phyloP scores from a whole-genome alignment of 2,888 invertebrate genomes.

The Melipona bicolor region DNA sequence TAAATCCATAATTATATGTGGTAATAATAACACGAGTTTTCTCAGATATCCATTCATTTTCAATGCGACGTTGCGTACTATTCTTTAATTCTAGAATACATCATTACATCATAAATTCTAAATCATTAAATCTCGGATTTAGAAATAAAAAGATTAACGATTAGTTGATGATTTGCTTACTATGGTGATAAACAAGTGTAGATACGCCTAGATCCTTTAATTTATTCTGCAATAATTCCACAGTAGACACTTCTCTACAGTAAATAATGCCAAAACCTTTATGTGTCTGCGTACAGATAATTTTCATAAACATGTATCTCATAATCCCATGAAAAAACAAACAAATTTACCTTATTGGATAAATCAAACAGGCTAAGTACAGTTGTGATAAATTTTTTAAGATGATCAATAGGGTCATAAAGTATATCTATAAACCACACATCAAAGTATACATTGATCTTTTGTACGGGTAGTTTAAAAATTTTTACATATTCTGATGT shows the following conservation, averaged over 20 bases:
- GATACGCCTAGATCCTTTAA: slow-evolving; percentile 20
- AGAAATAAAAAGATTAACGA: background rate
- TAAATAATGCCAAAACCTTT: slow-evolving; percentile 26
- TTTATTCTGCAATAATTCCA: slow-evolving; percentile 2
- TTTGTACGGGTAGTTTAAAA: slow-evolving; percentile 10
- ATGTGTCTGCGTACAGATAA: slow-evolving; percentile 21
- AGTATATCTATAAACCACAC: slow-evolving; percentile 37
- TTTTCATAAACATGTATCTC: background rate
- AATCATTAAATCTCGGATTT: background rate
- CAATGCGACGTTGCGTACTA: background rate
- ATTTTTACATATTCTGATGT: background rate
- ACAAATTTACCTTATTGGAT: slow-evolving; percentile 29
- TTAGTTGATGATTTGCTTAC: slow-evolving; percentile 18
- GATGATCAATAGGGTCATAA: slow-evolving; percentile 28
- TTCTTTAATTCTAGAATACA: slow-evolving; percentile 21
- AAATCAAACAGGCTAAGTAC: background rate
- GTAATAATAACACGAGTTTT: slow-evolving; percentile 25
- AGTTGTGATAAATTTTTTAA: slow-evolving; percentile 18
- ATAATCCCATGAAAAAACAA: background rate
- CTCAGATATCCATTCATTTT: slow-evolving; percentile 34
- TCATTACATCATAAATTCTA: background rate
- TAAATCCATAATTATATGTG: slow-evolving; percentile 41
- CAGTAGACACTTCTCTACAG: slow-evolving; percentile 17
- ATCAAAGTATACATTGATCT: slow-evolving; percentile 29
- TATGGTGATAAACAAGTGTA: slow-evolving; percentile 23